These are phyloP conservation scores for Drosophila azteca DNA, from an alignment of 1,140 invertebrate species.

Conservation along the genomic window DNA sequence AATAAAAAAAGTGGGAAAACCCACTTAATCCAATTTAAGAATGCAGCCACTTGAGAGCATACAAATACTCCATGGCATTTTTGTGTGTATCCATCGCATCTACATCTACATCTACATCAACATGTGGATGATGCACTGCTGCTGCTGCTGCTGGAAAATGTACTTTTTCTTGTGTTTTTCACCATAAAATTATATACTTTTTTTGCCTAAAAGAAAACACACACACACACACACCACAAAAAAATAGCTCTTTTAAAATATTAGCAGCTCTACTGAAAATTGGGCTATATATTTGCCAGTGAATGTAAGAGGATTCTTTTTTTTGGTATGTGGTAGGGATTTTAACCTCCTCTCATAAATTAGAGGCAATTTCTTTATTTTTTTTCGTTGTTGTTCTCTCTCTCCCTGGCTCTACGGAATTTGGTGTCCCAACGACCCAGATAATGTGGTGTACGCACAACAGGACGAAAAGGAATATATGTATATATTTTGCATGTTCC, in stretches of 20 bases:
- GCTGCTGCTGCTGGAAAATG: constrained; percentile 3
- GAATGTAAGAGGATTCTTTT: too few relatives aligned
- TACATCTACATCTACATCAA: neutral
- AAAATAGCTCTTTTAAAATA: constrained; percentile 61
- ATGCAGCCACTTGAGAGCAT: constrained; percentile 75
- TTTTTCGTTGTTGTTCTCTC: constrained; percentile 23
- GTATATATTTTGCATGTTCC: constrained; percentile 52
- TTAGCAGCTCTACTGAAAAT: constrained; percentile 41
- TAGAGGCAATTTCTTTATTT: constrained; percentile 54
- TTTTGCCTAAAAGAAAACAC: constrained; percentile 30
- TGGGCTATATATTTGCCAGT: neutral
- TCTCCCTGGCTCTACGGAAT: neutral
- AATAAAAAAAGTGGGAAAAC: constrained; percentile 62
- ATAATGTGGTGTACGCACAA: constrained; percentile 35
- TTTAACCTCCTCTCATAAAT: constrained; percentile 50
- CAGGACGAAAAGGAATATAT: too few relatives aligned
- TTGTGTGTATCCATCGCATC: neutral
- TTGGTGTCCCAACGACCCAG: constrained; percentile 26
- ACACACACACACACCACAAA: constrained; percentile 1
- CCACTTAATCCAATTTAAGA: constrained; percentile 80
- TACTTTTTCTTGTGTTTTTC: constrained; percentile 39
- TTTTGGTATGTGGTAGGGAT: neutral
- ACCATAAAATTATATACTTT: constrained; percentile 39
- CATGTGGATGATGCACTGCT: constrained; percentile 8
- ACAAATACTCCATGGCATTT: constrained; percentile 18